Percentiles rank a stretch among this genome's conserved stretches.
These are phyloP conservation scores for Hyposoter dolosus DNA, from an alignment of 2,888 invertebrate genomes.

Conservation along the genomic window DNA sequence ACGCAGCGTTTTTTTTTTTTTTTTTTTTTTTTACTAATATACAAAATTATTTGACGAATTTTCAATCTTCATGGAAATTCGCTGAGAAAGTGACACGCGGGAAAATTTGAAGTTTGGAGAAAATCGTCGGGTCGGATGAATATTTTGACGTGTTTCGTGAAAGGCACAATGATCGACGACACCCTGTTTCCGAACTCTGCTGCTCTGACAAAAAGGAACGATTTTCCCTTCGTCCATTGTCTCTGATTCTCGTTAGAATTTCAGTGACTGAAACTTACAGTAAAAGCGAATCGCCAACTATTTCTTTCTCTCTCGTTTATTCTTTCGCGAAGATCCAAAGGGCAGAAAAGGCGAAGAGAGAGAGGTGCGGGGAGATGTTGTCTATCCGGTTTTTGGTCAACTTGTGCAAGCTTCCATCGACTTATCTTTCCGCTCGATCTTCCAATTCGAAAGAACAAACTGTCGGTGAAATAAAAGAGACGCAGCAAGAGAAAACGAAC, in stretches of 20 bases:
- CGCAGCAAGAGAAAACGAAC: constrained; percentile 8
- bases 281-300: constrained; percentile 44
- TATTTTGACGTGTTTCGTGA: constrained; percentile 35
- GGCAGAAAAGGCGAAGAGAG: background rate
- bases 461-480: constrained; percentile 56
- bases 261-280: constrained; percentile 52
- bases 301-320: constrained; percentile 16
- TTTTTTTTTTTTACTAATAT: background rate
- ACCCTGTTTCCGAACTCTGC: background rate
- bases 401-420: constrained; percentile 69
- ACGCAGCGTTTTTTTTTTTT: too few species aligned
- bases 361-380: constrained; percentile 29
- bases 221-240: constrained; percentile 22
- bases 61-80: background rate
- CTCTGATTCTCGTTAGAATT: constrained; percentile 63
- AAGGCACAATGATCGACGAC: constrained; percentile 42
- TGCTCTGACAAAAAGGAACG: background rate
- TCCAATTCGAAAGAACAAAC: constrained; percentile 70
- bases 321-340: constrained; percentile 21
- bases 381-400: constrained; percentile 63
- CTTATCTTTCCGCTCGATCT: constrained; percentile 76
- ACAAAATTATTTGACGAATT: background rate
- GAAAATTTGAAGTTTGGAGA: background rate
- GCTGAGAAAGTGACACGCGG: background rate
- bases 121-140: background rate